These are phyloP conservation scores for Copsychus sechellarum DNA, from an alignment of 2,113 vertebrate genomes.

Conservation along the genomic window DNA sequence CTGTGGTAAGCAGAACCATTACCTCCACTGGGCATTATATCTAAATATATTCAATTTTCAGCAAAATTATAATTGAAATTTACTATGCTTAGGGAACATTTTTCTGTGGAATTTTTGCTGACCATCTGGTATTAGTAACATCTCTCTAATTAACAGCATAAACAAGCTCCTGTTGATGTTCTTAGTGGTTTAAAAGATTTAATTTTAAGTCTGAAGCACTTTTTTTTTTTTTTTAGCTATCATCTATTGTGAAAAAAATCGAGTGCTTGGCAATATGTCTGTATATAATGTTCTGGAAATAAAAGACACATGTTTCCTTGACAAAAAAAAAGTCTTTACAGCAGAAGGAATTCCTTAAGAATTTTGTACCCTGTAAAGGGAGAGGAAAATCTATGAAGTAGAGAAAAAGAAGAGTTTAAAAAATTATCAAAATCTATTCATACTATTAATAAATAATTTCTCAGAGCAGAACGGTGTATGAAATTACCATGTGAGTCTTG, in stretches of 20 bases:
- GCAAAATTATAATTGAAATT: not conserved
- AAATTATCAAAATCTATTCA: not conserved
- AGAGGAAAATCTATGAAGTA: not conserved
- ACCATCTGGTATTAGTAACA: not conserved
- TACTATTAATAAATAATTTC: not conserved
- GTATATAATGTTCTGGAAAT: not conserved
- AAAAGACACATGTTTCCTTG: not conserved
- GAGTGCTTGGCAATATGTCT: not conserved
- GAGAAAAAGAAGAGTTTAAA: not conserved
- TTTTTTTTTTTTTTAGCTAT: not conserved
- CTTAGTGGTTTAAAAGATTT: not conserved
- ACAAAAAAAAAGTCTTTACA: not conserved
- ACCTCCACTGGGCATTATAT: not conserved
- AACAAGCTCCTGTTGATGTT: not conserved
- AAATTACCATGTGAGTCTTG: not conserved
- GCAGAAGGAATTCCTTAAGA: not conserved
- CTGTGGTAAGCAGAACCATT: not conserved
- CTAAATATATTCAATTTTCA: not conserved
- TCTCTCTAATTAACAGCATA: not conserved
- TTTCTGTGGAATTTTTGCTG: not conserved
- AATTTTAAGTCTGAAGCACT: not conserved
- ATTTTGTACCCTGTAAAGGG: not conserved
- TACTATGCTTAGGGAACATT: not conserved
- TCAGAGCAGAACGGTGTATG: not conserved
- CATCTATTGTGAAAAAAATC: not conserved